These are phyloP conservation scores for Equus quagga DNA, from an alignment of 2,113 vertebrate species.

Conservation along the genomic window DNA sequence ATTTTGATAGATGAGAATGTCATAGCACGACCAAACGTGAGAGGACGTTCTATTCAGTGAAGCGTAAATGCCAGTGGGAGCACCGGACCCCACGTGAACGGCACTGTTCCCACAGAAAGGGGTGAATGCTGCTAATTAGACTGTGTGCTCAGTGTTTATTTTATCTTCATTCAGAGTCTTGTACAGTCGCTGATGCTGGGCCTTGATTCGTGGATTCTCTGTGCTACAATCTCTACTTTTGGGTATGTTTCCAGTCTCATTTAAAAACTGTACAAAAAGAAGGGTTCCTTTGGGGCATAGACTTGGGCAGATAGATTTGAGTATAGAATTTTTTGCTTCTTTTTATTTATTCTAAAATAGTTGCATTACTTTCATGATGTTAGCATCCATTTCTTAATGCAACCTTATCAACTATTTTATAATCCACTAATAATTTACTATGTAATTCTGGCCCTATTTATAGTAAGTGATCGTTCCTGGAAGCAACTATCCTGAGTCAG, in stretches of 20 bases:
- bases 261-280: background rate
- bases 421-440: background rate
- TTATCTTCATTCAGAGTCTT: background rate
- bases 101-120: background rate
- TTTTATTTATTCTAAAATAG: constrained; percentile 16
- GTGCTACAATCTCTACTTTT: background rate
- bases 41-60: background rate
- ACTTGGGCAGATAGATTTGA: background rate
- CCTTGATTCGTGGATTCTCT: background rate
- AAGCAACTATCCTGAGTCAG: background rate
- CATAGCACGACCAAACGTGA: background rate
- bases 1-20: background rate
- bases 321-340: background rate
- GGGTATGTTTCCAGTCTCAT: background rate
- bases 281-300: background rate
- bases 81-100: too few relatives aligned
- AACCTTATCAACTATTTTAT: background rate
- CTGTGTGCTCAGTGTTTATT: background rate
- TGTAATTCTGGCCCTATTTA: background rate
- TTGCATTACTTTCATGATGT: background rate
- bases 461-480: background rate
- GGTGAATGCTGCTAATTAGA: background rate
- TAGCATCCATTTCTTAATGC: background rate
- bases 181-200: background rate
- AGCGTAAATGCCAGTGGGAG: background rate